Base-by-base conservation (phyloP, 2,797 vertebrate species). In the Microchirus variegatus region DNA sequence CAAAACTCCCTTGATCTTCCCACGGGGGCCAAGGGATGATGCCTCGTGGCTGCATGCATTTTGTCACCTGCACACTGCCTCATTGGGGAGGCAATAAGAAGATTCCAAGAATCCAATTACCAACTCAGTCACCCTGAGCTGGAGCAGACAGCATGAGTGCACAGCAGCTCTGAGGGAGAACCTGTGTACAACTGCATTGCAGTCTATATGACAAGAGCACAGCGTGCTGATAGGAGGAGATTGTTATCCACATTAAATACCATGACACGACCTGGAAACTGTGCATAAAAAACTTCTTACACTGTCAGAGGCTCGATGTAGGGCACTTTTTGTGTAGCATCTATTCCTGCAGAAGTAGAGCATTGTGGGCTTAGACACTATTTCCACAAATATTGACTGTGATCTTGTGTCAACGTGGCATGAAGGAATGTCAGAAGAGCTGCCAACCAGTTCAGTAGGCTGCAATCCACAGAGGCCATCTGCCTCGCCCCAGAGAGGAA, bases 61-160 rank as follows among this genome's bases (percentile, higher is more conserved):
- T 82, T 88, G 86, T 88, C 75, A 61, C 85, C 77, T 83, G 79
- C 69, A 75, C 72, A 71, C 74, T 77, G 82, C 74, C 80, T 82
- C 68, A 72, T 70, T 77, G 70, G 72, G 78, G 81, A 82, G 78
- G n/a, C n/a, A 90, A 86, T 90, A 91, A 89, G 87, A 86, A 90
- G 89, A 91, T 90, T 90, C 86, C 73, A 75, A 63, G 73, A 90
- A 90, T 89, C 89, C 86, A 92, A 91, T 91, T 90, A 92, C 75
- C 72, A 79, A 73, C 65, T 81, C 31, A 42, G 77, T 83, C 78
- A 75, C 82, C 75, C 81, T 86, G 74, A 81, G 74, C 72, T 19
- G 12, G 64, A 60, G 54, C 63, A 79, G 82, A 75, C 77, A 70
- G 83, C 65, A 64, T 69, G 57, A 77, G 63, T 60, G 76, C 68